Evolutionary conservation across 2,113 vertebrate genomes (phyloP).

Genomic region (Siniperca chuatsi): DNA sequence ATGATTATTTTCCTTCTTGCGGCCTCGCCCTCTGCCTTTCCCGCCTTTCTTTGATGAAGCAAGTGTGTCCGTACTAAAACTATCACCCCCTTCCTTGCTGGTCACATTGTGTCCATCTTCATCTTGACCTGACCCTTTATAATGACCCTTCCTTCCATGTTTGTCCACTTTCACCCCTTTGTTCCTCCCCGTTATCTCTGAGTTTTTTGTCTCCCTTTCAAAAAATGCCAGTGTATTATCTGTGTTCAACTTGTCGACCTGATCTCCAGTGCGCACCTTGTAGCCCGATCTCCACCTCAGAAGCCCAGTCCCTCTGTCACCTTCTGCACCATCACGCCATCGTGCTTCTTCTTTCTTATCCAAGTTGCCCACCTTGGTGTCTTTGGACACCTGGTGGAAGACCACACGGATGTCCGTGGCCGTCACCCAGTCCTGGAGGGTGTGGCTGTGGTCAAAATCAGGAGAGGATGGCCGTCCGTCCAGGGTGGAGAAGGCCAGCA

Average conservation of each 20-base stretch:
- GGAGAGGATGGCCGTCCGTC: conserved; percentile 86
- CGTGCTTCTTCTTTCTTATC: conserved; percentile 50
- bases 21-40: conserved; percentile 67
- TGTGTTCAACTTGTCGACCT: conserved; percentile 53
- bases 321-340: conserved; percentile 20
- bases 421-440: conserved; percentile 91
- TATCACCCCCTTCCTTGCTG: conserved; percentile 74
- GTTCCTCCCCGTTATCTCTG: conserved; percentile 54
- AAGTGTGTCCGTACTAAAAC: conserved; percentile 22
- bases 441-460: conserved; percentile 87
- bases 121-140: conserved; percentile 70
- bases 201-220: conserved; percentile 67
- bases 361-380: conserved; percentile 53
- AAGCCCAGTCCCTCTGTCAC: conserved; percentile 36
- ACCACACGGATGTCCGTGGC: conserved; percentile 87
- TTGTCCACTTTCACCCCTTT: conserved; percentile 66
- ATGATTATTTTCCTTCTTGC: conserved; percentile 68
- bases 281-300: conserved; percentile 68
- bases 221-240: conserved; percentile 67
- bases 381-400: conserved; percentile 77
- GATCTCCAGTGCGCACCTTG: conserved; percentile 52
- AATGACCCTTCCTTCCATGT: conserved; percentile 68
- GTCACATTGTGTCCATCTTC: conserved; percentile 83
- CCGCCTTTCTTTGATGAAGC: conserved; percentile 64
- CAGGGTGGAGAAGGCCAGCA: conserved; percentile 86